phyloP scores from a whole-genome alignment of 2,113 vertebrate genomes.

The Sinocyclocheilus maitianheensis region DNA sequence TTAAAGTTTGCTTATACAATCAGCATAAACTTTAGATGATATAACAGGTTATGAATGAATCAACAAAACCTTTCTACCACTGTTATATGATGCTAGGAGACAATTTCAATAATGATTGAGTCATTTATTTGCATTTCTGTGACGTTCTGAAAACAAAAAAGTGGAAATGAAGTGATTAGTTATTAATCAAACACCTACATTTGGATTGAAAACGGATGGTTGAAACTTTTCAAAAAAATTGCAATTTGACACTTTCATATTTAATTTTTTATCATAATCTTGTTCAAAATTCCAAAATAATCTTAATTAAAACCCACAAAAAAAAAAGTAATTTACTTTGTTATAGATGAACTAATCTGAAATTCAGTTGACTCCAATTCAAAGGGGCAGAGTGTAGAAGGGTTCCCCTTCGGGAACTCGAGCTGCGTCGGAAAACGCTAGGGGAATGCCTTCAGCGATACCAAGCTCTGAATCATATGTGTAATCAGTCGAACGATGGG shows the following conservation, averaged over 20 bases:
- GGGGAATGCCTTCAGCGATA: no score
- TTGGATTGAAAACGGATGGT: not conserved
- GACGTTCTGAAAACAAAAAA: not conserved
- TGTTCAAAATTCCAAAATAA: not conserved
- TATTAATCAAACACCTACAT: conserved; percentile 23
- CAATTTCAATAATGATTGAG: not conserved
- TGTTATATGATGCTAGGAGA: conserved; percentile 1
- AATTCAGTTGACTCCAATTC: not conserved
- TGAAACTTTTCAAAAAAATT: not conserved
- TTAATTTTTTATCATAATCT: not conserved
- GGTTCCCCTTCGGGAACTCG: not conserved
- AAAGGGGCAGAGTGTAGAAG: not conserved
- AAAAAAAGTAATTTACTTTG: not conserved
- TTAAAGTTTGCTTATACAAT: conserved; percentile 52
- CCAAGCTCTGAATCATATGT: no score
- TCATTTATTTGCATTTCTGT: conserved; percentile 10
- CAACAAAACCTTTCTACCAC: not conserved
- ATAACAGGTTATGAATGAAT: conserved; percentile 31
- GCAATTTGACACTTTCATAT: not conserved
- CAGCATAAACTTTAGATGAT: conserved; percentile 51
- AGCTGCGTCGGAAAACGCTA: no score
- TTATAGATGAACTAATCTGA: not conserved
- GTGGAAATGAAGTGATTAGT: not conserved
- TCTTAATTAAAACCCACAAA: not conserved
- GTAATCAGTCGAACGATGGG: no score